These are phyloP conservation scores for Passerina amoena DNA, from an alignment of 2,113 vertebrate genomes.

Conservation along the genomic window DNA sequence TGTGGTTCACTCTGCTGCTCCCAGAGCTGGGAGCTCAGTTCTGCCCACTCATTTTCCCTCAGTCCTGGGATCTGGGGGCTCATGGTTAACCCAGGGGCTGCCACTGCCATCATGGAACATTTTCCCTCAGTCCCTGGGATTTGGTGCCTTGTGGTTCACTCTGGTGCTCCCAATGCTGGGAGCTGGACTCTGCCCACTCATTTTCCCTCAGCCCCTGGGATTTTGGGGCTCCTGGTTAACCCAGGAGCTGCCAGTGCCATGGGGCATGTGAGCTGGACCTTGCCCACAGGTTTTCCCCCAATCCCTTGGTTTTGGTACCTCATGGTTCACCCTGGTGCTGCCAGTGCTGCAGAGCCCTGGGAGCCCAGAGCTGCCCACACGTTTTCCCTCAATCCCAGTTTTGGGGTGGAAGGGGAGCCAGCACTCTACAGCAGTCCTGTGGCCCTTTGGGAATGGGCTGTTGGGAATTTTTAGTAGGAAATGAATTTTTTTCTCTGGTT, in stretches of 20 bases:
- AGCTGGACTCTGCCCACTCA: background rate
- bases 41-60: background rate
- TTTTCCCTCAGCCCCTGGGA: background rate
- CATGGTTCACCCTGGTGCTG: background rate
- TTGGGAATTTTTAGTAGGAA: conserved; percentile 40
- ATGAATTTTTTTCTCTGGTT: background rate
- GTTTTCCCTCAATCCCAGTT: background rate
- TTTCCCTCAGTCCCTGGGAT: background rate
- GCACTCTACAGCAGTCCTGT: background rate
- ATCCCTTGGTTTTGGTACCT: background rate
- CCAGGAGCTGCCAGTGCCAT: conserved; percentile 48
- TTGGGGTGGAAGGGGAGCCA: background rate
- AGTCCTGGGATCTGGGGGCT: too few species aligned
- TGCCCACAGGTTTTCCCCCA: background rate
- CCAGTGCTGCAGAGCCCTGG: background rate
- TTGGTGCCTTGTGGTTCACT: background rate
- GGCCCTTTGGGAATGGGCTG: background rate
- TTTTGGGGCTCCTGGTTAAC: conserved; percentile 42
- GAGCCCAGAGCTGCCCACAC: background rate
- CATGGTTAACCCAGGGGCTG: too few species aligned
- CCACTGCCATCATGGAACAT: too few species aligned
- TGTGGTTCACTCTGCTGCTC: background rate
- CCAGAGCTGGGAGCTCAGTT: accelerated
- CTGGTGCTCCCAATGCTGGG: background rate
- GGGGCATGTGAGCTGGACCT: background rate